Conservation (phyloP, 2,113 vertebrate genomes). For the Oreochromis spilurus region DNA sequence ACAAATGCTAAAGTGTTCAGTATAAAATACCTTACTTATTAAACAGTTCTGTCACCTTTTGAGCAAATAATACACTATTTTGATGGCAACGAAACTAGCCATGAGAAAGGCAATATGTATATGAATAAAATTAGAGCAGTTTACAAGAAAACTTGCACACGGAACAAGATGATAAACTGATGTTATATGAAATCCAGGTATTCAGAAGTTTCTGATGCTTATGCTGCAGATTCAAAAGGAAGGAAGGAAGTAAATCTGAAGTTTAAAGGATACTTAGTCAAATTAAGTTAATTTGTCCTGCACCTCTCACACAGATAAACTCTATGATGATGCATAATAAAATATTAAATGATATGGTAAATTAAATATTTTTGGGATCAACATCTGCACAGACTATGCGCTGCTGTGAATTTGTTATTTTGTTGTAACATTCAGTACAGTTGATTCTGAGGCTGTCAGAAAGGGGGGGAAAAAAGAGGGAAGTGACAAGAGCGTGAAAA, state of each 20-base stretch:
- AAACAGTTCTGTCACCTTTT: neutral
- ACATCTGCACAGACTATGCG: neutral
- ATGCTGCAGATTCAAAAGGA: neutral
- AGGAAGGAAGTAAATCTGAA: neutral
- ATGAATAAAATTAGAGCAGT: neutral
- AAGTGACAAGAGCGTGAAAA: neutral
- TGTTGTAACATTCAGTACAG: neutral
- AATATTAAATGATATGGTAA: neutral
- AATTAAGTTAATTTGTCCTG: neutral
- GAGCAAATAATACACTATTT: neutral
- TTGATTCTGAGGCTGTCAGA: neutral
- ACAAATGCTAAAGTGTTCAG: neutral
- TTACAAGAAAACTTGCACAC: neutral
- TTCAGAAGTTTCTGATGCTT: neutral
- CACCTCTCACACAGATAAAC: neutral
- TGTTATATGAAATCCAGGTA: neutral
- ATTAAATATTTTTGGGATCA: neutral
- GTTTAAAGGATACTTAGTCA: neutral
- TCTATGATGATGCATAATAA: neutral
- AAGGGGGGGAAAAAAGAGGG: too few species aligned
- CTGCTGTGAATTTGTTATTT: neutral
- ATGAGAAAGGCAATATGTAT: neutral
- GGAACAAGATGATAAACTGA: neutral
- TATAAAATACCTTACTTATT: neutral
- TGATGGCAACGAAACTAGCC: neutral